These are phyloP conservation scores for Pantherophis alleghaniensis DNA, from an alignment of 2,797 vertebrate genomes.

Conservation along the genomic window DNA sequence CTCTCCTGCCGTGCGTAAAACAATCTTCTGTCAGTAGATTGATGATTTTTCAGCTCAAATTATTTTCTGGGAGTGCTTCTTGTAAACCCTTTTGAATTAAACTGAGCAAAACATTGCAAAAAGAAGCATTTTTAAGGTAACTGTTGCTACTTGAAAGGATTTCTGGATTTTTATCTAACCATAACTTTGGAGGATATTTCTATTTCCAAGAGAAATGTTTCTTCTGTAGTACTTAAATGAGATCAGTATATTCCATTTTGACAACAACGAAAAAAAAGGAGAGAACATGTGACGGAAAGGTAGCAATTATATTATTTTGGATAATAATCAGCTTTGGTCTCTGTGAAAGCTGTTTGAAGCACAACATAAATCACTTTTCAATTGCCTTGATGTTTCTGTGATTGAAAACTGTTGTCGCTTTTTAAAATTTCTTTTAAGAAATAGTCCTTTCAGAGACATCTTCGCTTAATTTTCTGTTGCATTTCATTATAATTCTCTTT, in stretches of 20 bases:
- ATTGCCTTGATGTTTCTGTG: conserved; percentile 54
- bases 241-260: conserved; percentile 49
- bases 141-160: conserved; percentile 48
- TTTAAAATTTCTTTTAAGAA: conserved; percentile 9
- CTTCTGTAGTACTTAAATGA: conserved; percentile 53
- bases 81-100: conserved; percentile 66
- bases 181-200: conserved; percentile 36
- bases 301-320: conserved; percentile 60
- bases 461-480: conserved; percentile 33
- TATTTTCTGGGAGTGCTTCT: conserved; percentile 42
- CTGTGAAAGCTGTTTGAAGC: conserved; percentile 49
- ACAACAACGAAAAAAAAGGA: conserved; percentile 35
- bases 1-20: no score
- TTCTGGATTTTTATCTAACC: conserved; percentile 59
- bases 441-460: neutral
- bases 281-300: conserved; percentile 57
- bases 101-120: conserved; percentile 41
- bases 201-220: conserved; percentile 47
- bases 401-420: conserved; percentile 45
- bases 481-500: conserved; percentile 34
- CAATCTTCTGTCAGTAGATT: neutral
- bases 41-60: conserved; percentile 31
- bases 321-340: conserved; percentile 61
- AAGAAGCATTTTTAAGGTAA: conserved; percentile 55
- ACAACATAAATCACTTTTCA: conserved; percentile 51